phyloP scores from a whole-genome alignment of 2,113 vertebrate genomes.

The Regulus satrapa region DNA sequence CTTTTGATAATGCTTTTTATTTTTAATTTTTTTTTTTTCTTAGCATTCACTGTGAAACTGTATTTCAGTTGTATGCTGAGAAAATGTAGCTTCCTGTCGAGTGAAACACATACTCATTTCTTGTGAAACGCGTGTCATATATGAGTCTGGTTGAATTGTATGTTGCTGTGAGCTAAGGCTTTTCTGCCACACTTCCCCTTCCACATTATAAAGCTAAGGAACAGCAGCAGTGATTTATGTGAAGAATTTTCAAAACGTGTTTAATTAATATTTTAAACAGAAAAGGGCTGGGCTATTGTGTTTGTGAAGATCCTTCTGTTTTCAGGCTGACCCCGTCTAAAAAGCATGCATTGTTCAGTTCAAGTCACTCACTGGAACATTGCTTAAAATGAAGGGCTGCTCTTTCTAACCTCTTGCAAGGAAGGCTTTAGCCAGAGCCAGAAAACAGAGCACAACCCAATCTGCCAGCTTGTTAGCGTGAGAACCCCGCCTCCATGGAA shows the following conservation, averaged over 20 bases:
- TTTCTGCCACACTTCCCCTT: background rate
- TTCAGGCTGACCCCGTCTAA: background rate
- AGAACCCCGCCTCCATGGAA: background rate
- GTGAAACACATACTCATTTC: background rate
- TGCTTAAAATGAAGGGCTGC: background rate
- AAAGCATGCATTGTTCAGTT: background rate
- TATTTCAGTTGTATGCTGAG: background rate
- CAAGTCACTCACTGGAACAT: background rate
- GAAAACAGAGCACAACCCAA: background rate
- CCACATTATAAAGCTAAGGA: background rate
- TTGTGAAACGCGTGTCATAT: background rate
- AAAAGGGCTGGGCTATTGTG: background rate
- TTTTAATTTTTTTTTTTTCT: background rate
- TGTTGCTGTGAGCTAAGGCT: background rate
- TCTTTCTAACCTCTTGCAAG: background rate
- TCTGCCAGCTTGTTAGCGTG: slow-evolving; percentile 41
- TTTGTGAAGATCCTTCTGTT: background rate
- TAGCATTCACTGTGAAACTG: background rate
- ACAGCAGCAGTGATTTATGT: background rate
- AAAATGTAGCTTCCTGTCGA: background rate
- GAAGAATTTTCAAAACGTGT: background rate
- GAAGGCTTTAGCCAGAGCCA: background rate
- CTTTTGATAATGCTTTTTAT: background rate
- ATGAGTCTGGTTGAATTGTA: background rate
- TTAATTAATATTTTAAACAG: background rate